Evolutionary conservation across 2,797 vertebrate species (phyloP).

Genomic region (Xenops minutus): DNA sequence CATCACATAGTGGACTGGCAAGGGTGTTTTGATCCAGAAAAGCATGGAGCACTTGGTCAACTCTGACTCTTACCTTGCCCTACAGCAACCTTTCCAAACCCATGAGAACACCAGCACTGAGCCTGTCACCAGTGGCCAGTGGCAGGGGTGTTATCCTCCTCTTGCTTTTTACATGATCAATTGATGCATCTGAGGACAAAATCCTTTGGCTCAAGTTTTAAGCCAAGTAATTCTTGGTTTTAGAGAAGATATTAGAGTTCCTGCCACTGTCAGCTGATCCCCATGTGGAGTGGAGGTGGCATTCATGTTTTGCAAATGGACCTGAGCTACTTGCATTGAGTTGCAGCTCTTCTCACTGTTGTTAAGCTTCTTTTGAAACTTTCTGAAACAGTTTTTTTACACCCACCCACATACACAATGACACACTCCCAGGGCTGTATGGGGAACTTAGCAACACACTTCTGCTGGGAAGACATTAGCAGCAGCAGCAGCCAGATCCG

Average conservation of each 20-base stretch:
- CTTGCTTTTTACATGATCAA: not conserved
- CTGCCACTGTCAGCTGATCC: constrained; percentile 2
- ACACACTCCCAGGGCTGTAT: not conserved
- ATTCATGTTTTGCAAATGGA: not conserved
- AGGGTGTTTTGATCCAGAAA: not conserved
- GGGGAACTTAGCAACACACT: constrained; percentile 14
- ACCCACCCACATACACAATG: not conserved
- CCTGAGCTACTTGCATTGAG: not conserved
- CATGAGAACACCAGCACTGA: not conserved
- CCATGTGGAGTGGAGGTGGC: not conserved
- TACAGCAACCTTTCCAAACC: not conserved
- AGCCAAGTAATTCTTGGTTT: not conserved
- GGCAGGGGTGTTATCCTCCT: not conserved
- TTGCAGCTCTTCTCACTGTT: not conserved
- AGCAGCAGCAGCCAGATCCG: not conserved
- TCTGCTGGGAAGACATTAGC: not conserved
- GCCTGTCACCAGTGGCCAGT: not conserved
- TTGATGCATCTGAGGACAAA: not conserved
- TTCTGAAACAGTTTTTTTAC: constrained; percentile 31
- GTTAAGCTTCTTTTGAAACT: constrained; percentile 18
- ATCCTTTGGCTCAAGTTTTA: not conserved
- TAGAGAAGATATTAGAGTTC: not conserved
- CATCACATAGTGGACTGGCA: not conserved
- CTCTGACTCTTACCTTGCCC: not conserved
- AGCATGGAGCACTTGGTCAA: not conserved